These are phyloP conservation scores for Torymus auratus DNA, from an alignment of 2,888 invertebrate genomes.

Conservation along the genomic window DNA sequence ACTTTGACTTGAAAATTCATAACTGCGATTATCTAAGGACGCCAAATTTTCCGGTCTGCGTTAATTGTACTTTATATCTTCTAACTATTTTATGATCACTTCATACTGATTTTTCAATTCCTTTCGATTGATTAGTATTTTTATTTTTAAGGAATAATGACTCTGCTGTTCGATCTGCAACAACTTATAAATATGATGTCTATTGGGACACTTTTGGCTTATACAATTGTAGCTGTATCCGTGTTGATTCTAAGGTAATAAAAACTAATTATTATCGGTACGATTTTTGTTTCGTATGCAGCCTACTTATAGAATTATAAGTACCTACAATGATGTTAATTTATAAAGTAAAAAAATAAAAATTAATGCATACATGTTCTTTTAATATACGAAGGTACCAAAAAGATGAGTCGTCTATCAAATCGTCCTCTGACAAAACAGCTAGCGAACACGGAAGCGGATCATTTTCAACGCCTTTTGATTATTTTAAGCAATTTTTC, in stretches of 20 bases:
- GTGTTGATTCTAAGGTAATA: slow-evolving; percentile 90
- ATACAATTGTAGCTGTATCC: slow-evolving; percentile 94
- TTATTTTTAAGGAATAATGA: slow-evolving; percentile 83
- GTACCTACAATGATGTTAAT: background rate
- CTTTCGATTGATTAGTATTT: background rate
- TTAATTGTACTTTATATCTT: too few relatives aligned
- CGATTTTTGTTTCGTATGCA: background rate
- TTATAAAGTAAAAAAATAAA: background rate
- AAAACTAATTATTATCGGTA: background rate
- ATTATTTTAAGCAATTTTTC: slow-evolving; percentile 80
- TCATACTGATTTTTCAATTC: background rate
- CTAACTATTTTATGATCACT: too few relatives aligned
- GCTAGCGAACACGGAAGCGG: background rate
- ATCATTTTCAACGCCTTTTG: slow-evolving; percentile 60
- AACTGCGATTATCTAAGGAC: too few relatives aligned
- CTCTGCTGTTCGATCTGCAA: slow-evolving; percentile 91
- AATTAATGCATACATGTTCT: background rate
- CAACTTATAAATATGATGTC: slow-evolving; percentile 98
- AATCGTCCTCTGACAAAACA: slow-evolving; percentile 67
- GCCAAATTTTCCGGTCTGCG: too few relatives aligned
- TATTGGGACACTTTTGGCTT: slow-evolving; percentile 92
- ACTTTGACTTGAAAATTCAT: too few relatives aligned
- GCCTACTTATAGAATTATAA: too few relatives aligned
- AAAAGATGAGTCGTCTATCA: slow-evolving; percentile 62
- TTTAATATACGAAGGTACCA: slow-evolving; percentile 57